A percentile compares a stretch with the other conserved stretches of the same genome.
These are phyloP conservation scores for Cheilosia urbana DNA, from an alignment of 2,888 invertebrate genomes.

Conservation along the genomic window DNA sequence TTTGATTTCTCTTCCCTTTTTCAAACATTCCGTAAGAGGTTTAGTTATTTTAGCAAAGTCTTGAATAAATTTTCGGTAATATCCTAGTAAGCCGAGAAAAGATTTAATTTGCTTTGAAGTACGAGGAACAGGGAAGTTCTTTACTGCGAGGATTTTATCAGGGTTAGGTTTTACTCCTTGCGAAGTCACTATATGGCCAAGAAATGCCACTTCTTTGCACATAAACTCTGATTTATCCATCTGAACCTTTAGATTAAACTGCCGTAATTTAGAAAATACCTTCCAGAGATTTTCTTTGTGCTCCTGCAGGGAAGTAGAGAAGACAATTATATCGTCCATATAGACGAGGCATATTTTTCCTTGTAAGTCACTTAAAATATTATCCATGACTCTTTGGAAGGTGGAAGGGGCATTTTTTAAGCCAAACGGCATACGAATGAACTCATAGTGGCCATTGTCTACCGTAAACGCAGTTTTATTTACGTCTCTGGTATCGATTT, in stretches of 20 bases:
- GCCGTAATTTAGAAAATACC: slow-evolving; percentile 1
- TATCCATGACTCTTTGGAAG: not conserved
- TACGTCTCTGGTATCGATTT: slow-evolving; percentile 1
- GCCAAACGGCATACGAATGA: slow-evolving; percentile 5
- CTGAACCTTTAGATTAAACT: slow-evolving; percentile 18
- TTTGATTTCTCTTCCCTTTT: slow-evolving; percentile 8
- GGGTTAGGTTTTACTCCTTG: slow-evolving; percentile 33
- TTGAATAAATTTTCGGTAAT: slow-evolving; percentile 43
- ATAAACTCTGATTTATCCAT: slow-evolving; percentile 17
- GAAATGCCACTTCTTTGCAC: slow-evolving; percentile 16
- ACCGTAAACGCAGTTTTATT: slow-evolving; percentile 22
- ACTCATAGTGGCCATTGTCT: slow-evolving; percentile 3
- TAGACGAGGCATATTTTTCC: no score
- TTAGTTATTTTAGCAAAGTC: slow-evolving; percentile 44
- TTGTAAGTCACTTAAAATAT: no score
- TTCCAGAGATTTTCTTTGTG: slow-evolving; percentile 5
- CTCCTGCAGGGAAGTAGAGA: not conserved
- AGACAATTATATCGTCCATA: slow-evolving; percentile 1
- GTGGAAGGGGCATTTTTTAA: not conserved
- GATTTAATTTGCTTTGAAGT: slow-evolving; percentile 36
- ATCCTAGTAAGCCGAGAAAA: slow-evolving; percentile 34
- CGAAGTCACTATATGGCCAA: slow-evolving; percentile 14
- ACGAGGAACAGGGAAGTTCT: slow-evolving; percentile 38
- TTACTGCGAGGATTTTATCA: slow-evolving; percentile 31
- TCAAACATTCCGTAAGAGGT: slow-evolving; percentile 22